These are phyloP conservation scores for Pogonocherus hispidulus DNA, from an alignment of 2,888 invertebrate species.

Conservation along the genomic window DNA sequence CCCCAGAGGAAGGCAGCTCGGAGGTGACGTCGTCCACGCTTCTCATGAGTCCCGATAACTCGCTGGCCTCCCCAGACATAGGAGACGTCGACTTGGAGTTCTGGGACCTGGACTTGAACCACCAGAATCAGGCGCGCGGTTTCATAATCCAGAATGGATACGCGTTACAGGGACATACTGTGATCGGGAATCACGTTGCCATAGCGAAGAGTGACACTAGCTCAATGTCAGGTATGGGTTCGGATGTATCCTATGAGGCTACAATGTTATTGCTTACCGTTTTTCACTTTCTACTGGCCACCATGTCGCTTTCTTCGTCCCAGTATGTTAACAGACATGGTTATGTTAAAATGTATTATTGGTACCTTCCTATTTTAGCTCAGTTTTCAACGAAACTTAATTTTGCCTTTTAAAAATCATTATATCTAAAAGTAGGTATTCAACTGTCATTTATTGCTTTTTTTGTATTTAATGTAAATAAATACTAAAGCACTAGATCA, in stretches of 20 bases:
- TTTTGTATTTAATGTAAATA: no score
- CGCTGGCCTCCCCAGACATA: constrained; percentile 82
- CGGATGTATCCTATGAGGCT: neutral
- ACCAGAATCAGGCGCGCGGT: constrained; percentile 63
- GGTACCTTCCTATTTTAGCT: no score
- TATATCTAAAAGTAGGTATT: no score
- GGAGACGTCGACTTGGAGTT: constrained; percentile 84
- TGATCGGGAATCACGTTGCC: constrained; percentile 60
- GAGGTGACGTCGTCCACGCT: constrained; percentile 83
- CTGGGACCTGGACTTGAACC: constrained; percentile 81
- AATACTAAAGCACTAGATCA: no score
- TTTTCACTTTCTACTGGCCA: neutral
- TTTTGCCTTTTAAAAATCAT: no score
- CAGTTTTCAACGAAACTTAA: no score
- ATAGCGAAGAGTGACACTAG: constrained; percentile 68
- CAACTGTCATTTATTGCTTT: no score
- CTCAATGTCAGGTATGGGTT: constrained; percentile 67
- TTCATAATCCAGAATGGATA: constrained; percentile 65
- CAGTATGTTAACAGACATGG: neutral
- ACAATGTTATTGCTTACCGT: no score
- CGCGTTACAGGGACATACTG: constrained; percentile 63
- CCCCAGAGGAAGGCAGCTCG: constrained; percentile 80
- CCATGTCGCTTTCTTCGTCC: constrained; percentile 24
- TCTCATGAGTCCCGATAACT: constrained; percentile 80
- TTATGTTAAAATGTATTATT: no score